Percentiles rank a stretch among this genome's conserved stretches.
phyloP scores from a whole-genome alignment of 2,888 invertebrate species.

The Prenolepis imparis region DNA sequence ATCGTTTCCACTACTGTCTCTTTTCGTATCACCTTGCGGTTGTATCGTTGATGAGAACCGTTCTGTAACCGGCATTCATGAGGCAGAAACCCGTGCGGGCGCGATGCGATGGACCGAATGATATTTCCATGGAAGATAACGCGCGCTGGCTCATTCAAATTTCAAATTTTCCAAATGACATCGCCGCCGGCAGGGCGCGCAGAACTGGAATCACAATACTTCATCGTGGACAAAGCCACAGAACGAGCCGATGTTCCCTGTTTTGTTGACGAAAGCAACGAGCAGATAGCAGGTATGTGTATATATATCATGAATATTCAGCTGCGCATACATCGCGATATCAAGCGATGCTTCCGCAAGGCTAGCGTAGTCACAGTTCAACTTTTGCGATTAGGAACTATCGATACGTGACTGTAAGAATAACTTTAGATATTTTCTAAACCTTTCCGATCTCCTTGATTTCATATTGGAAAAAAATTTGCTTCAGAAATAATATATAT shows the following conservation, averaged over 20 bases:
- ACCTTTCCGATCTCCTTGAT: background rate
- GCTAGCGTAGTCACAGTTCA: background rate
- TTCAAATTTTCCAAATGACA: constrained; percentile 53
- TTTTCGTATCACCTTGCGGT: background rate
- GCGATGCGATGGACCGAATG: constrained; percentile 8
- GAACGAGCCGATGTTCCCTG: constrained; percentile 35
- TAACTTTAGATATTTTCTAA: background rate
- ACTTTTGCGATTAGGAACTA: background rate
- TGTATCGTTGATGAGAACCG: background rate
- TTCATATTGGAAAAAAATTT: background rate
- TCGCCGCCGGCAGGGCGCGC: constrained; percentile 10
- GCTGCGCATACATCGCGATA: constrained; percentile 31
- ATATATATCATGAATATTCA: constrained; percentile 50
- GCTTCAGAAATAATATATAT: background rate
- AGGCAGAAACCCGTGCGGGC: background rate
- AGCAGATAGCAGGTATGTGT: constrained; percentile 23
- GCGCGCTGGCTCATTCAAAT: constrained; percentile 40
- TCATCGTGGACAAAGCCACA: constrained; percentile 51
- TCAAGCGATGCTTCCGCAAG: background rate
- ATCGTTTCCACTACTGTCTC: background rate
- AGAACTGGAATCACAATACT: constrained; percentile 48
- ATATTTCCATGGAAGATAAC: constrained; percentile 49
- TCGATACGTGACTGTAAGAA: background rate
- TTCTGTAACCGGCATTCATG: constrained; percentile 23
- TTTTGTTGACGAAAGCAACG: constrained; percentile 50